Conservation (phyloP, 2,888 invertebrate species). For the Spisula solida region DNA sequence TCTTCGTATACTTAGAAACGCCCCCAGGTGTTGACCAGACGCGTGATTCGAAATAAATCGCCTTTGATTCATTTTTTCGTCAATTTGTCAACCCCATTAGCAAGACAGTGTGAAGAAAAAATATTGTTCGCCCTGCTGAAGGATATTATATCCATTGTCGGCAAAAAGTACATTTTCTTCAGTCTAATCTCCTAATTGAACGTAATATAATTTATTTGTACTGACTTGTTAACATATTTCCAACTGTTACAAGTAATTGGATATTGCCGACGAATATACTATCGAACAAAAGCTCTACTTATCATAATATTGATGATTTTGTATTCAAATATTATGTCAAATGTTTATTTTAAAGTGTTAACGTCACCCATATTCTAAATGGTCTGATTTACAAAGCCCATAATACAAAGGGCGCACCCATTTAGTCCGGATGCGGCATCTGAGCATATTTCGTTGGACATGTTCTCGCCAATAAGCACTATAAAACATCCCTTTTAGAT, state of each 20-base stretch:
- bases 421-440: too few relatives aligned
- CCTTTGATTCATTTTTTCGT: not conserved
- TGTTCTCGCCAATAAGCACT: too few relatives aligned
- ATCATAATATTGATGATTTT: too few relatives aligned
- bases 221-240: not conserved
- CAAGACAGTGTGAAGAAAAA: not conserved
- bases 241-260: not conserved
- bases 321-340: too few relatives aligned
- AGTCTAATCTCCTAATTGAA: conserved; percentile 2
- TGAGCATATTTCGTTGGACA: too few relatives aligned
- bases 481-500: too few relatives aligned
- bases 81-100: not conserved
- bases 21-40: not conserved
- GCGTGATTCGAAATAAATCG: not conserved
- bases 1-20: not conserved
- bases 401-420: too few relatives aligned
- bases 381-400: too few relatives aligned
- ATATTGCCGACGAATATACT: not conserved
- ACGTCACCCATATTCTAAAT: too few relatives aligned
- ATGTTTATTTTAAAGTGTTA: too few relatives aligned
- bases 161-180: not conserved
- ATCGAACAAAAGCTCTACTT: too few relatives aligned
- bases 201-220: not conserved
- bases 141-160: not conserved
- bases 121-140: not conserved